A percentile compares a stretch with the other conserved stretches of the same genome.
Conservation (phyloP, 2,113 vertebrate species). For the Antechinus flavipes region DNA sequence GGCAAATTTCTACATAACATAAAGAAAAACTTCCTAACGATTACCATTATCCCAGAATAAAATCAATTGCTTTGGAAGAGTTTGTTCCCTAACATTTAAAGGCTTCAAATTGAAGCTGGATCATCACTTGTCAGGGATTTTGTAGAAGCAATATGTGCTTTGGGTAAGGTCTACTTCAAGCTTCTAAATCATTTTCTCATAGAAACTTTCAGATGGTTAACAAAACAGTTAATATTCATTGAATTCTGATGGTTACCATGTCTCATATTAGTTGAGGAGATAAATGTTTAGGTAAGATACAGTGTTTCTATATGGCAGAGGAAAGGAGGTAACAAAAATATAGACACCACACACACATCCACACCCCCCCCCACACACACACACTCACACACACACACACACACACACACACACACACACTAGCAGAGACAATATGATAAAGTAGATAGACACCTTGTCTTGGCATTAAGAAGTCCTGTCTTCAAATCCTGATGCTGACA, state of each 20-base stretch:
- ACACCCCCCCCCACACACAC: not conserved
- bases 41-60: not conserved
- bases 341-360: not conserved
- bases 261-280: not conserved
- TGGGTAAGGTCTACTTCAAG: not conserved
- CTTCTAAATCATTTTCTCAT: not conserved
- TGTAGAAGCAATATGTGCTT: not conserved
- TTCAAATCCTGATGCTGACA: not conserved
- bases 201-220: not conserved
- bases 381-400: not conserved
- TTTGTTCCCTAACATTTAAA: not conserved
- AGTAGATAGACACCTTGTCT: not conserved
- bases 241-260: not conserved
- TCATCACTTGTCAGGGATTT: not conserved
- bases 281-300: not conserved
- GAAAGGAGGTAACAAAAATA: not conserved
- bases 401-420: not conserved
- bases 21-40: not conserved
- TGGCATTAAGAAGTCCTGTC: not conserved
- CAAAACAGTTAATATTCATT: not conserved
- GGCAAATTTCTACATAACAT: not conserved
- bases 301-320: not conserved
- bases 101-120: not conserved
- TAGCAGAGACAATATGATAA: not conserved
- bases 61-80: not conserved